Conservation (phyloP, 1,140 invertebrate species). For the Leptinotarsa texana region DNA sequence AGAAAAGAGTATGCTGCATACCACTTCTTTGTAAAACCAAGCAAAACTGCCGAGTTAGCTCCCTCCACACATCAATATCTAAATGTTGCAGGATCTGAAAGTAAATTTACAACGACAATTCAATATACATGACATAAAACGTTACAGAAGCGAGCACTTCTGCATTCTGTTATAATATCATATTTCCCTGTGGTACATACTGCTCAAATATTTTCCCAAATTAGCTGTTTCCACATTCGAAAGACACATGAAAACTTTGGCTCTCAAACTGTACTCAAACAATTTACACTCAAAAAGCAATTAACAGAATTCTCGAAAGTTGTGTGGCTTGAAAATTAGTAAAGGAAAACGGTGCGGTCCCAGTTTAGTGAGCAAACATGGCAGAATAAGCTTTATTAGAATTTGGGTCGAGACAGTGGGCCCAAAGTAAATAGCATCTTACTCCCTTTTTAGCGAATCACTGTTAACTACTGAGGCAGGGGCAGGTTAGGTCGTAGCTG, state of each 20-base stretch:
- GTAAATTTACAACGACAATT: no score
- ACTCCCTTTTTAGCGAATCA: conserved; percentile 17
- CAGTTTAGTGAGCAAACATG: conserved; percentile 27
- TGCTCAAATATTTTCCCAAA: no score
- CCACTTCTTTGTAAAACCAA: no score
- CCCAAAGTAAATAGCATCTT: background rate
- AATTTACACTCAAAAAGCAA: conserved; percentile 26
- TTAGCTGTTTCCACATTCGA: no score
- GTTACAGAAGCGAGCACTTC: no score
- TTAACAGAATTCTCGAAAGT: conserved; percentile 25
- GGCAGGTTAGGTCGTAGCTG: background rate
- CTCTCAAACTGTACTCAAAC: background rate
- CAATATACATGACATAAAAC: no score
- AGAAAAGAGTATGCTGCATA: no score
- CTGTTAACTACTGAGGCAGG: background rate
- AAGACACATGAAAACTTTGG: background rate
- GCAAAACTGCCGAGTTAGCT: no score
- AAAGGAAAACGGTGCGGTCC: conserved; percentile 22
- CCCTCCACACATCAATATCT: no score
- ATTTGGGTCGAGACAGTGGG: background rate
- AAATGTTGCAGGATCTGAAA: no score
- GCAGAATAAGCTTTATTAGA: conserved; percentile 1
- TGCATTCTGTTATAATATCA: no score
- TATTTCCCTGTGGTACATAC: no score
- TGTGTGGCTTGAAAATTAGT: conserved; percentile 26